Evolutionary conservation across 2,113 vertebrate species (phyloP), one percentile per base, ranked within the genome.

Genomic region (Boulengeromyrus knoepffleri): DNA sequence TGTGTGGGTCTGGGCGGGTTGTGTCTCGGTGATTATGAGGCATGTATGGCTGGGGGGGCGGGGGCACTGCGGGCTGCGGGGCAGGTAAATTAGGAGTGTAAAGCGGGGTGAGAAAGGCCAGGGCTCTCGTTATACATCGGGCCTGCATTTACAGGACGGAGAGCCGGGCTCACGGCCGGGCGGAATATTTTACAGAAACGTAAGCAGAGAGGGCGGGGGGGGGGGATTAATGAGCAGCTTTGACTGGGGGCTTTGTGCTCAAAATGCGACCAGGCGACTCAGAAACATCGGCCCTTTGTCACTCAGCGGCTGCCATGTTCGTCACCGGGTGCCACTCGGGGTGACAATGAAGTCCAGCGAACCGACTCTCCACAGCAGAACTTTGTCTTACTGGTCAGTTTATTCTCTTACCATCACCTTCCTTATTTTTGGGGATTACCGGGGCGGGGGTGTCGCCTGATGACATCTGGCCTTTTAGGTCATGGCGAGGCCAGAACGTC

Each of bases 281-380:
- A 53, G 36, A 88, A 42, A 88, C 19, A 88, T 88, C 21, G 39
- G 39, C 19, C 56, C 36, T 88, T 88, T 88, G 87, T 88, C 87
- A 88, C 53, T 88, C 87, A 62, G 56, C 17, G 24, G 6, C 31
- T 62, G 36, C 13, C 87, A 53, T 12, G 7, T 62, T 62, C 19
- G 8, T 88, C 56, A 24, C 58, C 17, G 17, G 21, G 53, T 46
- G 85, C 47, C 53, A 46, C 36, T 66, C 9, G 39, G 52, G 10
- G 53, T 62, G 36, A 88, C 27, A 58, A 24, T 45, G 52, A 42
- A 21, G 53, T 1, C 2, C 21, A 12, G 21, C 19, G 53, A 46
- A 3, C 53, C 5, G 31, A 88, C 10, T 62, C 31, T 2, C 7
- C 31, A 17, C 17, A 24, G 6, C 39, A 39, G 12, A 62, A 66